Evolutionary conservation across 2,797 vertebrate genomes (phyloP).

Genomic region (Danio jaintianensis): DNA sequence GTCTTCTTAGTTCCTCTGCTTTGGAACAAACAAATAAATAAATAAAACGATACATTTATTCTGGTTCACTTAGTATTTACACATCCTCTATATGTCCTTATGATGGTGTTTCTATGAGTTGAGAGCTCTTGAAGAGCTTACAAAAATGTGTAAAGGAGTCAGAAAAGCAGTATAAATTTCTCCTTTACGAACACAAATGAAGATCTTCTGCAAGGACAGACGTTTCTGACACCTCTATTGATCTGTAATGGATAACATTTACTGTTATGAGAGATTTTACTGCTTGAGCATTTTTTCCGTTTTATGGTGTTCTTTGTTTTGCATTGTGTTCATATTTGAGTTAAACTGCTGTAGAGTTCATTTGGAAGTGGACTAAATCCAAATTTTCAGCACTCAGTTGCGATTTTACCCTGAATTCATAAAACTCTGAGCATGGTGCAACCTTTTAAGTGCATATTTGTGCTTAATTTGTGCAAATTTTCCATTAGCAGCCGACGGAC

Average conservation of each 20-base stretch:
- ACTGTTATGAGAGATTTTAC: background rate
- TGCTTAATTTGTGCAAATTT: slow-evolving; percentile 20
- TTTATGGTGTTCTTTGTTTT: background rate
- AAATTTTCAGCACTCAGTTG: background rate
- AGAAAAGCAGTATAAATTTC: background rate
- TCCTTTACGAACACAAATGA: background rate
- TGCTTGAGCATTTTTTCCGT: background rate
- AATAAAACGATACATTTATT: too few species aligned
- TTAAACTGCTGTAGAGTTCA: background rate
- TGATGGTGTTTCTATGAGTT: too few species aligned
- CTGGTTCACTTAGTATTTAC: too few species aligned
- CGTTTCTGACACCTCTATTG: background rate
- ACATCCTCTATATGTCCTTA: too few species aligned
- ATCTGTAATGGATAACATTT: background rate
- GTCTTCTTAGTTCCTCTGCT: too few species aligned
- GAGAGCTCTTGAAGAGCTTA: too few species aligned
- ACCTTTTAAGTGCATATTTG: slow-evolving; percentile 1
- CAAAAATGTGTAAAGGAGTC: too few species aligned
- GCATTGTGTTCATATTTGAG: background rate
- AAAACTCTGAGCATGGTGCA: background rate
- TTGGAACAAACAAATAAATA: too few species aligned
- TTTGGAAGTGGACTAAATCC: background rate
- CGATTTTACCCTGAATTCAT: background rate
- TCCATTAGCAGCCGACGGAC: slow-evolving; percentile 3
- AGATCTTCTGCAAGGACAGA: background rate